Percentiles rank a stretch among this genome's conserved stretches.
phyloP scores from a whole-genome alignment of 2,888 invertebrate species.

The Caenorhabditis sp. region DNA sequence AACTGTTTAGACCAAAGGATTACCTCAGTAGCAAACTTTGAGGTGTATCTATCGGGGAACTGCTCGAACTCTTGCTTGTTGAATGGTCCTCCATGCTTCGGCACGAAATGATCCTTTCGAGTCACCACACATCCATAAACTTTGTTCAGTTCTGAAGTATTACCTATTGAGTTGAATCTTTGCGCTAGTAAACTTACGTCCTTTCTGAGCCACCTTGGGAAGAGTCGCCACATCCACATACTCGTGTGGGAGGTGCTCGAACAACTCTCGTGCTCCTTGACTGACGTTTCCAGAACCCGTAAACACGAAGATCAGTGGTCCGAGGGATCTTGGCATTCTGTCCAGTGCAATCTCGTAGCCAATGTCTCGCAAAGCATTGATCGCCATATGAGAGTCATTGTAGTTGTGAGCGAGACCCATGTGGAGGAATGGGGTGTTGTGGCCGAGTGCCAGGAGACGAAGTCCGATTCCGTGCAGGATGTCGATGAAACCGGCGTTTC shows the following conservation, averaged over 20 bases:
- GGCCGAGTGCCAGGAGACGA: conserved; percentile 93
- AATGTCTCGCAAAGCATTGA: conserved; percentile 97
- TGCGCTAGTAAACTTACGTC: conserved; percentile 87
- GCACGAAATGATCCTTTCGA: conserved; percentile 93
- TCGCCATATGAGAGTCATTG: conserved; percentile 96
- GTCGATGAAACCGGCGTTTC: conserved; percentile 96
- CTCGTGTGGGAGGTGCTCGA: conserved; percentile 97
- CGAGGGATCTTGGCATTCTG: conserved; percentile 96
- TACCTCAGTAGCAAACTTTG: conserved; percentile 95
- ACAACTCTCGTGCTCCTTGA: conserved; percentile 88
- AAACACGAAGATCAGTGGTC: conserved; percentile 97
- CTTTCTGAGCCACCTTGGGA: conserved; percentile 96
- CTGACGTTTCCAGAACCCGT: conserved; percentile 98
- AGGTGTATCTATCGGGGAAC: conserved; percentile 94
- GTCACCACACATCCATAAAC: conserved; percentile 97
- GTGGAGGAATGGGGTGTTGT: conserved; percentile 99
- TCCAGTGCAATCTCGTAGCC: conserved; percentile 97
- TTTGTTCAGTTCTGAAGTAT: conserved; percentile 90
- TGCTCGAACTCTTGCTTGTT: conserved; percentile 93
- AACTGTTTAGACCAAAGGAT: too few species aligned
- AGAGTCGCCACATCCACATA: conserved; percentile 96
- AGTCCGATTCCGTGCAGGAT: conserved; percentile 97
- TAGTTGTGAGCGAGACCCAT: conserved; percentile 99
- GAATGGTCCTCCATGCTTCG: conserved; percentile 93
- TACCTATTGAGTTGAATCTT: neutral